Evolutionary conservation across 2,888 invertebrate species (phyloP), one percentile per base, ranked within the genome.

Genomic region (Iselma pallidipennis): DNA sequence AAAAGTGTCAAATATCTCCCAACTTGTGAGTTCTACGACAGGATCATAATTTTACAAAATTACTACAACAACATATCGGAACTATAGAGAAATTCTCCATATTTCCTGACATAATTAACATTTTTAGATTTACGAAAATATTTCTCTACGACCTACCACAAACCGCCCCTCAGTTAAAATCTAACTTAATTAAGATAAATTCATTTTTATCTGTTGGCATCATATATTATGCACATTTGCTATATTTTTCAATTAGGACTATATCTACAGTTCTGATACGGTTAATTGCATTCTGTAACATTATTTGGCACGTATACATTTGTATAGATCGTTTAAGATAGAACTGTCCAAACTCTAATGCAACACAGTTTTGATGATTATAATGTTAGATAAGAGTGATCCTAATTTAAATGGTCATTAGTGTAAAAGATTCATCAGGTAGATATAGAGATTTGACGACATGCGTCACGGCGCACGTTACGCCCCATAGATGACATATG

Each of bases 401-500:
- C 68, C 67, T 69, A 69, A 60, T 76, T 80, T 79, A 78, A 73
- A 78, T 78, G 76, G 74, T 78, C 79, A 81, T 81, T 81, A 81
- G 78, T 68, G 73, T 59, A 72, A 69, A 68, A 74, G 72, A 74
- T 79, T 70, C 50, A 29, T 26, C 78, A 80, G 78, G 79, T 79
- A 79, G 79, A 78, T 79, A 37, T 16, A 76, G 74, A 63, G 65
- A 66, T 70, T 70, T 75, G 78, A 78, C 79, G 80, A 79, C 76
- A 78, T 78, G 81, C 80, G 79, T 80, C 79, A 78, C 76, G 79
- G 76, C 78, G 78, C 72, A 63, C 80, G 80, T 75, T 74, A 77
- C 79, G 81, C 71, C 78, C 75, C 81, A 80, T 81, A 78, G 77
- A 77, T 73, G 74, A 75, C 77, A 79, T 75, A 78, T 78, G 80